Conservation (phyloP, 2,113 vertebrate genomes). For the Mesembrinibis cayennensis region DNA sequence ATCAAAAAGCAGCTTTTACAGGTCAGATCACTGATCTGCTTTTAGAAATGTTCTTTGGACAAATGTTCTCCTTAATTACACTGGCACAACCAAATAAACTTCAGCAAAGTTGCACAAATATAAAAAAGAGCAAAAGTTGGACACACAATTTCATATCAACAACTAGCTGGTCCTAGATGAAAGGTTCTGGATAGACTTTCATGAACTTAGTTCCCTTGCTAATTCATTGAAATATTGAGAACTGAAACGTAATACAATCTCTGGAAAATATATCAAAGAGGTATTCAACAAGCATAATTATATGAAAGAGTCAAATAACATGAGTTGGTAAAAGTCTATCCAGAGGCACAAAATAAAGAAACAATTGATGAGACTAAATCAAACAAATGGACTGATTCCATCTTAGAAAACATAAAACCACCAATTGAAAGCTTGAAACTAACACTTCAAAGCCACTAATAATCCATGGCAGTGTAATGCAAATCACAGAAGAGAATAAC, state of each 20-base stretch:
- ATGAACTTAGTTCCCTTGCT: not conserved
- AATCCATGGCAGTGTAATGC: not conserved
- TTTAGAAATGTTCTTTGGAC: not conserved
- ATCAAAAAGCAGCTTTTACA: not conserved
- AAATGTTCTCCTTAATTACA: not conserved
- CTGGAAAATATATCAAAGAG: not conserved
- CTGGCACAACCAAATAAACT: not conserved
- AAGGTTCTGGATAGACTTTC: not conserved
- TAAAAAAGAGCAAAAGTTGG: not conserved
- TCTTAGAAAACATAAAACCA: not conserved
- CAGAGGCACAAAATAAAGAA: slow-evolving; percentile 1
- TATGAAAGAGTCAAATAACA: not conserved
- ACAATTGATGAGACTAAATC: not conserved
- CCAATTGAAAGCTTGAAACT: not conserved
- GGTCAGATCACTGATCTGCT: not conserved
- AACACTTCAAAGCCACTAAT: not conserved
- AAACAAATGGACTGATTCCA: not conserved
- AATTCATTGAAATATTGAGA: not conserved
- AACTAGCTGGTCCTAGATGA: not conserved
- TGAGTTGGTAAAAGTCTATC: not conserved
- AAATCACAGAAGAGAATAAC: not conserved
- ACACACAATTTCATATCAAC: not conserved
- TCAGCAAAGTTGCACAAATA: not conserved
- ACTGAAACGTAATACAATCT: not conserved
- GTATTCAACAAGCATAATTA: not conserved